These are phyloP conservation scores for Sepioteuthis lessoniana DNA, from an alignment of 2,888 invertebrate genomes.

Conservation along the genomic window DNA sequence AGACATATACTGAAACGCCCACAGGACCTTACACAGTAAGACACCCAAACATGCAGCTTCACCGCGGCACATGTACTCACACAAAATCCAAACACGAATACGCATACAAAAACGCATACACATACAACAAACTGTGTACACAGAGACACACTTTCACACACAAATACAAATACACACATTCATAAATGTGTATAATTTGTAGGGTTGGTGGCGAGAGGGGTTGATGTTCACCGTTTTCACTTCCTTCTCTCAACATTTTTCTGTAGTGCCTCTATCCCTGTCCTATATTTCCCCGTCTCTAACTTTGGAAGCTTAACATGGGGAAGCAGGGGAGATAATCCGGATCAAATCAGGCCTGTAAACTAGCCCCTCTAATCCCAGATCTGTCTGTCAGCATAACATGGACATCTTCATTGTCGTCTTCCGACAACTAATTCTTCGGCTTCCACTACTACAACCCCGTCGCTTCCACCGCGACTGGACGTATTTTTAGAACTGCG, in stretches of 20 bases:
- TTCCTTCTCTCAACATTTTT: not conserved
- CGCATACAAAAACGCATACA: not conserved
- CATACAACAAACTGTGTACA: not conserved
- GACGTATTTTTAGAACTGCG: not conserved
- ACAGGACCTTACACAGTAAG: not conserved
- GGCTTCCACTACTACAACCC: not conserved
- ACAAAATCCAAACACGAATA: no score
- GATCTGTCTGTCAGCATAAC: slow-evolving; percentile 21
- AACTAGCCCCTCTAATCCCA: slow-evolving; percentile 14
- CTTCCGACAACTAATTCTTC: not conserved
- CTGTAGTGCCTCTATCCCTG: not conserved
- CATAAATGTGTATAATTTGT: not conserved
- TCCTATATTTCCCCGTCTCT: not conserved
- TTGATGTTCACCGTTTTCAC: not conserved
- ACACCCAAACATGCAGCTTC: not conserved
- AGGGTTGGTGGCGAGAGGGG: no score
- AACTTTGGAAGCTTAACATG: not conserved
- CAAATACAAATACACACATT: not conserved
- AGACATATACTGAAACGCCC: not conserved
- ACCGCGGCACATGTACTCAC: no score
- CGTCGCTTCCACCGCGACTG: not conserved
- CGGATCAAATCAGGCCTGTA: not conserved
- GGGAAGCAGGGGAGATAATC: not conserved
- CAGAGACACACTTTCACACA: not conserved
- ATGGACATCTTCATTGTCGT: slow-evolving; percentile 20